A percentile compares a stretch with the other conserved stretches of the same genome.
Evolutionary conservation across 1,140 invertebrate genomes (phyloP).

Genomic region (Formica exsecta): DNA sequence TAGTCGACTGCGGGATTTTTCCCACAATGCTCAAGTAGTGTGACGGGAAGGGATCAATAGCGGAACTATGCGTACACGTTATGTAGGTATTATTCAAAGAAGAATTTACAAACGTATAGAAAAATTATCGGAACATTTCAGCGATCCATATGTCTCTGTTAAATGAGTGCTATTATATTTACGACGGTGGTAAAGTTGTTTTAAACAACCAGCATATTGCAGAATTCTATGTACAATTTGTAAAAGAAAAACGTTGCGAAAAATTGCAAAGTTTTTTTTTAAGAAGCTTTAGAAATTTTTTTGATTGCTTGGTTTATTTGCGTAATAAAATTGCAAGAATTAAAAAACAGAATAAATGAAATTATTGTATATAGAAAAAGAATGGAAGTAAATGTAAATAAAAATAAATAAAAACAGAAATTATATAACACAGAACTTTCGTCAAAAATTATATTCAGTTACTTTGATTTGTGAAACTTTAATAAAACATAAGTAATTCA

Average conservation of each 20-base stretch:
- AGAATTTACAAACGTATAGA: not conserved
- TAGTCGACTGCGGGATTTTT: conserved; percentile 63
- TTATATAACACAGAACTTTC: not conserved
- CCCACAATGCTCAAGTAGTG: conserved; percentile 32
- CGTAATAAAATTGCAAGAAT: not conserved
- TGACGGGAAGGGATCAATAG: conserved; percentile 28
- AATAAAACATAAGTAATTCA: conserved; percentile 17
- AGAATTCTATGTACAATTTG: not conserved
- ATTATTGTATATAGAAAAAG: not conserved
- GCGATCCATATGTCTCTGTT: not conserved
- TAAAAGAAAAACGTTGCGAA: not conserved
- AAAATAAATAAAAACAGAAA: not conserved
- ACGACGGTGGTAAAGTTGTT: not conserved
- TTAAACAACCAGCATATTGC: not conserved
- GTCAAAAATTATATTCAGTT: not conserved
- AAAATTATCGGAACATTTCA: conserved; percentile 4
- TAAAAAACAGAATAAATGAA: not conserved
- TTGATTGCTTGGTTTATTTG: not conserved
- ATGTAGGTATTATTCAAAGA: conserved; percentile 1
- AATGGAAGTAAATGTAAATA: not conserved
- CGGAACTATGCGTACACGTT: not conserved
- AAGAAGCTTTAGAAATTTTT: not conserved
- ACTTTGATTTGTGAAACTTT: conserved; percentile 15
- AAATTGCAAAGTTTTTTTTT: not conserved
- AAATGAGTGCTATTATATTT: not conserved